Evolutionary conservation across 2,113 vertebrate genomes (phyloP), one percentile per base, ranked within the genome.

Genomic region (Apeltes quadracus): DNA sequence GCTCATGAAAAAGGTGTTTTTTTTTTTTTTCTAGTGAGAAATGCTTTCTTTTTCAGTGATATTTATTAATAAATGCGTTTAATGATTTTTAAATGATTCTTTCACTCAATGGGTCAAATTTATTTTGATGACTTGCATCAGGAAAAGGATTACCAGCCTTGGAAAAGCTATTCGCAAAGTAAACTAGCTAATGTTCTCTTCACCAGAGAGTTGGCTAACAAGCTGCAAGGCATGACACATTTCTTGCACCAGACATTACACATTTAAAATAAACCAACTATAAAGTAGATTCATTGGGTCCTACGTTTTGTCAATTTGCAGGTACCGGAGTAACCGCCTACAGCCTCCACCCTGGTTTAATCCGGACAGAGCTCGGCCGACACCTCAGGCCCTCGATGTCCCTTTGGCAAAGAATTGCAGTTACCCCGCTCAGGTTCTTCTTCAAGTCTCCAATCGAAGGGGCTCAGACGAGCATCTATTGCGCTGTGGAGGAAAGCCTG

Each of bases 131-230:
- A 93, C 75, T 84, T 93, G 64, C 77, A 93, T 68, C 59, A 81
- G 55, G 91, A 92, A 8, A 71, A 84, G 69, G 65, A 86, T 61
- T 94, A 94, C 62, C 0, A 15, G 12, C 77, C 89, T 18, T 7
- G 46, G 38, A 84, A 54, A 61, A 88, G 91, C 72, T 93, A 93
- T 53, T 1, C 11, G 11, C 92, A 92, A 80, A 94, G 92, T 77
- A 92, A 94, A 75, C 83, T 93, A 34, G 90, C 93, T 29, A 93
- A 93, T 48, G 74, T 93, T 46, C 84, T 94, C 39, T 93, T 93
- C 58, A 90, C 76, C 32, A 79, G 32, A 9, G 90, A 92, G 71
- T 79, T 93, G 58, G 82, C 91, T 4, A 74, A 54, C 25, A 82
- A 72, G 59, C 63, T 92, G 20, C 63, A 87, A 87, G 92, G 92